Evolutionary conservation across 2,797 vertebrate species (phyloP).

Genomic region (Martes flavigula): DNA sequence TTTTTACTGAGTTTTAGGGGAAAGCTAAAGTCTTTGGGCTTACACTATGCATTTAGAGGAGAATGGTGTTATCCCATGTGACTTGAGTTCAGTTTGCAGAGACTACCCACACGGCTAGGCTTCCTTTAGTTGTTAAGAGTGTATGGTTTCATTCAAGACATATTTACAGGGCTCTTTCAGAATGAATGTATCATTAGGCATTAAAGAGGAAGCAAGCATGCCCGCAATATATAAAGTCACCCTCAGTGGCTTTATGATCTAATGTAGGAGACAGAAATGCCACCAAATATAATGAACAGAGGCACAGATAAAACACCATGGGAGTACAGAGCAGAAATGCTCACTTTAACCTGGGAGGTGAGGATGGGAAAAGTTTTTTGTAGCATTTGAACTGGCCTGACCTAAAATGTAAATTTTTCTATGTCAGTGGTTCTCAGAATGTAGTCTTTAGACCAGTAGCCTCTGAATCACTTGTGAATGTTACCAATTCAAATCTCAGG

Average conservation of each 20-base stretch:
- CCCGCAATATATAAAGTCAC: background rate
- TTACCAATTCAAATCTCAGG: constrained; percentile 1
- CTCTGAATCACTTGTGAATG: background rate
- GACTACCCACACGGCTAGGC: background rate
- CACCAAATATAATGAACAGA: background rate
- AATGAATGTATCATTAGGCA: background rate
- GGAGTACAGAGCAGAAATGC: background rate
- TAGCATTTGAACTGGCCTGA: background rate
- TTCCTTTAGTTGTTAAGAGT: background rate
- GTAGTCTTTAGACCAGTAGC: background rate
- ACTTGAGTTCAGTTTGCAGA: constrained; percentile 5
- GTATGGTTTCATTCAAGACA: background rate
- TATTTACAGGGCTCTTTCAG: background rate
- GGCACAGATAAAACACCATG: background rate
- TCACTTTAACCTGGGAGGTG: background rate
- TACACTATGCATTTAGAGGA: background rate
- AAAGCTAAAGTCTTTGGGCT: background rate
- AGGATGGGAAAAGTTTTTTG: background rate
- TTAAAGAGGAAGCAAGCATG: background rate
- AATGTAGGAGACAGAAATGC: background rate
- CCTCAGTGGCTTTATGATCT: background rate
- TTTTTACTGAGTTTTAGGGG: background rate
- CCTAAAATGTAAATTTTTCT: background rate
- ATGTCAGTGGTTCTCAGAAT: background rate
- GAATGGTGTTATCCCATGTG: background rate